Evolutionary conservation across 2,797 vertebrate genomes (phyloP).

Genomic region (Alectoris magna): DNA sequence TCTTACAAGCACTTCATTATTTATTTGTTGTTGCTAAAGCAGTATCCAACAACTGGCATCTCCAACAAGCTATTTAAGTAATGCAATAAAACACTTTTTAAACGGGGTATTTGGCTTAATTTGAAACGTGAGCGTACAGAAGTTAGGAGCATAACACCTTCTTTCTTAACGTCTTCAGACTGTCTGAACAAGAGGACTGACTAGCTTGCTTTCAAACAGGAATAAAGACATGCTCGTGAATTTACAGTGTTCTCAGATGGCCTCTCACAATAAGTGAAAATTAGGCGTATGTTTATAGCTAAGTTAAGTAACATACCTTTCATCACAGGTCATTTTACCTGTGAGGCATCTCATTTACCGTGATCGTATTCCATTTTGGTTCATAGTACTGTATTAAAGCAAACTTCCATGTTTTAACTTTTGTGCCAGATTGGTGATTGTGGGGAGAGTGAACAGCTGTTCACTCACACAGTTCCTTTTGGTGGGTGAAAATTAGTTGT

Average conservation of each 20-base stretch:
- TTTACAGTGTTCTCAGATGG: conserved; percentile 24
- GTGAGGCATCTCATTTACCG: background rate
- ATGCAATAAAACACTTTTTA: conserved; percentile 64
- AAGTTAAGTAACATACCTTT: background rate
- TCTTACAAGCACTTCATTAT: conserved; percentile 1
- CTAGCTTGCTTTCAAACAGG: background rate
- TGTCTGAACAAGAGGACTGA: background rate
- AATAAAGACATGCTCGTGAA: background rate
- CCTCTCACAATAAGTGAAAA: background rate
- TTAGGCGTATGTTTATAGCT: background rate
- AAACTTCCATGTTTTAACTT: background rate
- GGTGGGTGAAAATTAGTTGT: background rate
- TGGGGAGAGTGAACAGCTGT: background rate
- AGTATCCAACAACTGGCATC: conserved; percentile 49
- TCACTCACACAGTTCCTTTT: background rate
- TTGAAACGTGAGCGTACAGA: conserved; percentile 11
- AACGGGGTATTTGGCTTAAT: conserved; percentile 25
- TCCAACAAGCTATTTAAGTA: conserved; percentile 45
- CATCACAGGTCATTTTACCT: background rate
- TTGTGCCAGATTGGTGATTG: background rate
- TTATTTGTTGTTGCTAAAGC: conserved; percentile 56
- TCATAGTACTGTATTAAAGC: background rate
- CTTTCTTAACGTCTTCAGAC: background rate
- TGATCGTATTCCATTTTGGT: background rate
- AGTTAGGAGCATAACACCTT: conserved; percentile 10